Base-by-base conservation (phyloP, 2,888 invertebrate species). In the Lottia scabra region DNA sequence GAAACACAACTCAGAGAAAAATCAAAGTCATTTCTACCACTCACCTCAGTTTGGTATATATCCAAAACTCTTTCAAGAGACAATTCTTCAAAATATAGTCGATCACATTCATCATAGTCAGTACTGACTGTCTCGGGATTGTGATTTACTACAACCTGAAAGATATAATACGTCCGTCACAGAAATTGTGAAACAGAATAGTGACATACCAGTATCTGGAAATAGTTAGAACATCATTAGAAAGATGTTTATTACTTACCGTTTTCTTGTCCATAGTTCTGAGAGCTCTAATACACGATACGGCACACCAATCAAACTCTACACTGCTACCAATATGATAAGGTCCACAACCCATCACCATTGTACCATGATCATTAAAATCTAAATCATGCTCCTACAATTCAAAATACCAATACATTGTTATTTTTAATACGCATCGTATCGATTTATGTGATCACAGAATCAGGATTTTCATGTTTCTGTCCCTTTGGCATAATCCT, bases 251-350 rank as follows among this genome's bases (percentile, higher is more conserved):
- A 27, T 5, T 63, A 48, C 65, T 70, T 71, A 81, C 79, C 0
- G 84, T 81, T 65, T 83, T 84, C 67, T 81, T 68, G 15, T 83
- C 85, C 43, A 84, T 69, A n/a, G 81, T 67, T 65, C 82, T 63
- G 30, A 88, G 80, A 4, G 81, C 78, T 38, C 84, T 72, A 48
- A 86, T 85, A 44, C 82, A 79, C 3, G 85, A 85, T 15, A 87
- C 87, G 46, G 85, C 86, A 75, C 87, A 87, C 85, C 86, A 88
- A 70, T 87, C 87, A 78, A 88, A 87, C 75, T 87, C 87, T n/a
- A 87, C 86, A 63, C 83, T 82, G 71, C 85, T 85, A 56, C 87
- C 87, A 26, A 87, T 87, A 70, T 86, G 85, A 72, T 87, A 87
- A 0, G 87, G 87, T 3, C 87, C 87, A 74, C 85, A 86, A n/a